Evolutionary conservation across 2,113 vertebrate species (phyloP).

Genomic region (Saimiri boliviensis): DNA sequence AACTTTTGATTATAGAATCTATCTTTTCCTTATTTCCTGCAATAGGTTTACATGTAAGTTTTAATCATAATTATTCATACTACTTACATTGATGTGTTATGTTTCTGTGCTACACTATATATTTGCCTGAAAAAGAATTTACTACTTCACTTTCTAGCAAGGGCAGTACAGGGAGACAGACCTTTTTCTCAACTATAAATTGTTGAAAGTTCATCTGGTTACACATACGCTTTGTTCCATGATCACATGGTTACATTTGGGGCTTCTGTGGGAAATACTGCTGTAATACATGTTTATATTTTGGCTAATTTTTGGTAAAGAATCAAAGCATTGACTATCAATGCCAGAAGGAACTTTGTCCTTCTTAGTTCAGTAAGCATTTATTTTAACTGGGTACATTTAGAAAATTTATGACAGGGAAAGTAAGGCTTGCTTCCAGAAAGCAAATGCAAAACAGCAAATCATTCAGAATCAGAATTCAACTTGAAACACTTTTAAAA

Average conservation of each 20-base stretch:
- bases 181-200: background rate
- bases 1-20: background rate
- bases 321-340: background rate
- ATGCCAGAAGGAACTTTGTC: background rate
- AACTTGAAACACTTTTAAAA: background rate
- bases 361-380: background rate
- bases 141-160: background rate
- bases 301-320: background rate
- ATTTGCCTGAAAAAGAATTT: slow-evolving; percentile 19
- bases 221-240: background rate
- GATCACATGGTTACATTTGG: background rate
- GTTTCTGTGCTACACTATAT: background rate
- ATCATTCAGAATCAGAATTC: slow-evolving; percentile 31
- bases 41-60: slow-evolving; percentile 14
- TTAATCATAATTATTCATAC: background rate
- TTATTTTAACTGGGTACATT: slow-evolving; percentile 16
- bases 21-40: background rate
- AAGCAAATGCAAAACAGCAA: background rate
- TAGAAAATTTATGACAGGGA: background rate
- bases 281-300: background rate
- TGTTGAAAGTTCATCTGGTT: slow-evolving; percentile 1
- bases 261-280: background rate
- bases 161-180: background rate
- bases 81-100: background rate
- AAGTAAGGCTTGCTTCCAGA: background rate